Evolutionary conservation across 2,113 vertebrate genomes (phyloP), one percentile per base, ranked within the genome.

Genomic region (Menura novaehollandiae): DNA sequence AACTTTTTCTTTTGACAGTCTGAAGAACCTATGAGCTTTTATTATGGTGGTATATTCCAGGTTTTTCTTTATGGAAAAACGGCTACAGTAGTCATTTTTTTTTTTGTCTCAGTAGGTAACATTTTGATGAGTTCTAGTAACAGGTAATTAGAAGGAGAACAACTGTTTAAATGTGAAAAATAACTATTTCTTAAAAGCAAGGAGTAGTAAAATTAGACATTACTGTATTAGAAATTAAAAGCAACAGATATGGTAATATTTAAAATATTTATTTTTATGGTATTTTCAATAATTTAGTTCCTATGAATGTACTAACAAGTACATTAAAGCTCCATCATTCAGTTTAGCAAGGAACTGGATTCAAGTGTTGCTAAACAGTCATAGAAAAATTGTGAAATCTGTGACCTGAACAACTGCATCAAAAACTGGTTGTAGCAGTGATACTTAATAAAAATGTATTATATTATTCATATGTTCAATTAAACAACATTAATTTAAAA

Each of bases 11-110:
- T 24, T 28, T 69, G 4, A 47, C 37, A 76, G 23, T 27, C 27
- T 58, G 23, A 52, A 76, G 9, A 82, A 75, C 2, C 2, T 10
- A 18, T n/a, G 10, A 85, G 1, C 10, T 56, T 60, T 88, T 89
- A 58, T 24, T 79, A n/a, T 10, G 4, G 3, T 0, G 0, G 3
- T 43, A 28, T 51, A 72, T 27, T 51, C 17, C 21, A 20, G 10
- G 4, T 22, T 46, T 94, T 63, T 35, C 10, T 44, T 55, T 44
- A 52, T 23, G 13, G 11, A 84, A 46, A 75, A 77, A 24, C 9
- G 84, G 7, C 6, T 66, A 46, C 2, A 55, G 4, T 21, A 52
- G 32, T 53, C 24, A 26, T 66, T 11, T 4, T 0, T 11, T 78
- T 56, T 52, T 89, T 88, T 66, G 15, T 7, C 32, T 64, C 15